These are phyloP conservation scores for Phyllostomus hastatus DNA, from an alignment of 2,113 vertebrate genomes.

Conservation along the genomic window DNA sequence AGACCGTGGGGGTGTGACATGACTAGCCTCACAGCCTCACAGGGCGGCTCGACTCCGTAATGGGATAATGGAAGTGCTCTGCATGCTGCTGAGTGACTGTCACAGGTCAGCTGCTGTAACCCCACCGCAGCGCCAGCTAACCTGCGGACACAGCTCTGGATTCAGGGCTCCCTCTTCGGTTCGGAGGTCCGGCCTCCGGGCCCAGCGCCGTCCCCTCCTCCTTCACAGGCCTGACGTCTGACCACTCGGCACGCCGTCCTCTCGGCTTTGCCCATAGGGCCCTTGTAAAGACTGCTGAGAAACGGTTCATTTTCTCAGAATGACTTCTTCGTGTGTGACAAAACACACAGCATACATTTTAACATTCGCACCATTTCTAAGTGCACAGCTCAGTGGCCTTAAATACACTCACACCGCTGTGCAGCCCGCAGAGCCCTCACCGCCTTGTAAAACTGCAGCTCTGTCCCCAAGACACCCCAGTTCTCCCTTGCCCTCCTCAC, in stretches of 20 bases:
- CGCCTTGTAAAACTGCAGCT: neutral
- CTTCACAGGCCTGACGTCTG: neutral
- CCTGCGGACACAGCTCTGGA: rapidly evolving
- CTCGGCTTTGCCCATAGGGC: neutral
- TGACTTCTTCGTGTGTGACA: too few species aligned
- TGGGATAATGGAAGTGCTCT: neutral
- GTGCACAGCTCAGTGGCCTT: rapidly evolving
- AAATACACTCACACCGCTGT: rapidly evolving
- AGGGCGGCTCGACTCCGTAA: too few species aligned
- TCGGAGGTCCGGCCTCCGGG: neutral
- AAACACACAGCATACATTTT: neutral
- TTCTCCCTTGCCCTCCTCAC: rapidly evolving
- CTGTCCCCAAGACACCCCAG: neutral
- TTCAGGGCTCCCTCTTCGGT: rapidly evolving
- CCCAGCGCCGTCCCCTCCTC: neutral
- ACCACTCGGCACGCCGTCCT: rapidly evolving
- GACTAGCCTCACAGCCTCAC: rapidly evolving
- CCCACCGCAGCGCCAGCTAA: rapidly evolving
- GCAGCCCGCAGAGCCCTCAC: neutral
- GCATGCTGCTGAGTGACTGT: rapidly evolving
- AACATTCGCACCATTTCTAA: neutral
- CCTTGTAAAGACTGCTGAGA: too few species aligned
- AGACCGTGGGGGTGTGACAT: rapidly evolving
- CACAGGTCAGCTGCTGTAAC: rapidly evolving
- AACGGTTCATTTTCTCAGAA: neutral